Evolutionary conservation across 2,113 vertebrate species (phyloP).

Genomic region (Lanius collurio): DNA sequence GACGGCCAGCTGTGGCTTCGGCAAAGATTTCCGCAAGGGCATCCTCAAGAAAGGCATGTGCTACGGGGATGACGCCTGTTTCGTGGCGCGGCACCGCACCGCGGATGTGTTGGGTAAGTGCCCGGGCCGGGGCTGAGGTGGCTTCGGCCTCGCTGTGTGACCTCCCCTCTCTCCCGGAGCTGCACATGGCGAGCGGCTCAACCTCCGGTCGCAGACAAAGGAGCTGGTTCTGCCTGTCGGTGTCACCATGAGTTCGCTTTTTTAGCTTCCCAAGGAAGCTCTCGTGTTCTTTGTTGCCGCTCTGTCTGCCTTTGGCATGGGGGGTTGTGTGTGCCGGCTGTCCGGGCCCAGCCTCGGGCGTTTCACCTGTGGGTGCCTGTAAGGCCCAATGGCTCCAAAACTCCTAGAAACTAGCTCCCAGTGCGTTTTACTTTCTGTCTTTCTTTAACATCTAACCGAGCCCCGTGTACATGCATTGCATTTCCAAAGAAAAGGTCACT

Average conservation of each 20-base stretch:
- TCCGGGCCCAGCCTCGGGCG: neutral
- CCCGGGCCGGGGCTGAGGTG: neutral
- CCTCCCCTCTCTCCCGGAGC: neutral
- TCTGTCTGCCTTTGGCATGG: neutral
- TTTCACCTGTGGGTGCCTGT: neutral
- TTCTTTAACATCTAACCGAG: neutral
- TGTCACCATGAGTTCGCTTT: neutral
- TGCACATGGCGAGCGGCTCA: slow-evolving; percentile 23
- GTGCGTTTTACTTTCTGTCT: rapidly evolving
- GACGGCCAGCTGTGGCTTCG: slow-evolving; percentile 95
- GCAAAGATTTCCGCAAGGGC: slow-evolving; percentile 99
- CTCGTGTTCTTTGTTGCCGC: neutral
- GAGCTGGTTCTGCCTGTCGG: neutral
- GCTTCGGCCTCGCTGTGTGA: neutral
- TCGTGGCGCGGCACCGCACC: slow-evolving; percentile 87
- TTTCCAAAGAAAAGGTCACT: neutral
- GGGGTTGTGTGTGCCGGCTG: neutral
- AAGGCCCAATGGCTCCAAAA: neutral
- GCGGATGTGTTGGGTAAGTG: slow-evolving; percentile 95
- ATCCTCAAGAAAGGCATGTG: slow-evolving; percentile 98
- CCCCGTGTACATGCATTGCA: rapidly evolving
- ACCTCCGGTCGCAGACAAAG: neutral
- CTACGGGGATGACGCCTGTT: slow-evolving; percentile 97
- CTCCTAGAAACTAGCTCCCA: neutral
- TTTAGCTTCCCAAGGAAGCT: neutral